These are phyloP conservation scores for Conger conger DNA, from an alignment of 2,113 vertebrate genomes.

Conservation along the genomic window DNA sequence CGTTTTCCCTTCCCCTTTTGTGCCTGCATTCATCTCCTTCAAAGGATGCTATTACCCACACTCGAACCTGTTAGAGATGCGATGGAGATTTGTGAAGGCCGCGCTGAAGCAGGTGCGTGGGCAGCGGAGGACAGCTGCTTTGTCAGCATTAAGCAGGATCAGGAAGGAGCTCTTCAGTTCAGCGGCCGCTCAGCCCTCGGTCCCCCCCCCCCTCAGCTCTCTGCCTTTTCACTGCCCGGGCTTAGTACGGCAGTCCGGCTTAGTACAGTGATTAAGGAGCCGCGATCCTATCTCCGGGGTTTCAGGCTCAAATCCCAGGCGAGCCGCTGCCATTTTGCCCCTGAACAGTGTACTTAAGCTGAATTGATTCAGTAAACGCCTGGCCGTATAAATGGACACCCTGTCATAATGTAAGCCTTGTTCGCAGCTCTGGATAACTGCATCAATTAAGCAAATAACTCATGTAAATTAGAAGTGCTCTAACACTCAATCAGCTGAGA, in stretches of 20 bases:
- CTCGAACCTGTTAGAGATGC: neutral
- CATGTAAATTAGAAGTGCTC: neutral
- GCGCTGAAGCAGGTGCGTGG: neutral
- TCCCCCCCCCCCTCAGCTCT: neutral
- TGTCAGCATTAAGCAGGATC: neutral
- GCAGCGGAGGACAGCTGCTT: neutral
- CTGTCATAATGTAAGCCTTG: neutral
- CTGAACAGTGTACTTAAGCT: neutral
- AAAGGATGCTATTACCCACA: neutral
- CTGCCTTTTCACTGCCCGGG: neutral
- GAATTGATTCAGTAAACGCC: neutral
- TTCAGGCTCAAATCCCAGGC: neutral
- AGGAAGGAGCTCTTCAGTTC: neutral
- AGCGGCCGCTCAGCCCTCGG: neutral
- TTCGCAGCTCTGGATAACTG: neutral
- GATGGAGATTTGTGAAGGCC: neutral
- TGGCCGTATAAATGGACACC: neutral
- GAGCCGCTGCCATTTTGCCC: neutral
- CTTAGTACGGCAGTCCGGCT: neutral
- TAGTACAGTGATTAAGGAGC: neutral
- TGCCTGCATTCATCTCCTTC: neutral
- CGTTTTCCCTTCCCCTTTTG: too few relatives aligned
- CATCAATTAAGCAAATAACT: neutral
- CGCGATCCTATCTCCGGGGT: neutral
- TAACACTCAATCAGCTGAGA: neutral